These are phyloP conservation scores for Halcyon malimbica DNA, from an alignment of 2,113 vertebrate species.

Conservation along the genomic window DNA sequence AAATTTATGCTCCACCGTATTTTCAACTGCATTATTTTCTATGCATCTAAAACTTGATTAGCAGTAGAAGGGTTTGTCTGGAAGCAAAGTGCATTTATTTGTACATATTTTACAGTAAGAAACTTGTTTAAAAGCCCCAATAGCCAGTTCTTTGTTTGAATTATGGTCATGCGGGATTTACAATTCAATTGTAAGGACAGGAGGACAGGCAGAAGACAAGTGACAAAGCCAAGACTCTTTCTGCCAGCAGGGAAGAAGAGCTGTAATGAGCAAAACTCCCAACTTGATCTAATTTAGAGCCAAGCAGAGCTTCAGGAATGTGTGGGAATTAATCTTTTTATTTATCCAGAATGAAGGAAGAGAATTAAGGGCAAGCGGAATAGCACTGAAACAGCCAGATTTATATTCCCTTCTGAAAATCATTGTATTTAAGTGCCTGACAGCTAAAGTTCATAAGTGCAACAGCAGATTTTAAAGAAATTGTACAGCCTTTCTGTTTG, in stretches of 20 bases:
- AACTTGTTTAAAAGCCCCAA: not conserved
- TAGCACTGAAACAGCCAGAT: slow-evolving; percentile 57
- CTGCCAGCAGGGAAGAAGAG: slow-evolving; percentile 44
- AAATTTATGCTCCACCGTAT: not conserved
- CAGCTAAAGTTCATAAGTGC: slow-evolving; percentile 57
- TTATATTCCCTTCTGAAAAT: slow-evolving; percentile 60
- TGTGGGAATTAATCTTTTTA: slow-evolving; percentile 68
- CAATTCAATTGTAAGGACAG: slow-evolving; percentile 64
- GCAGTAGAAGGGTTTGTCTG: not conserved
- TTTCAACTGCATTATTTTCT: slow-evolving; percentile 22
- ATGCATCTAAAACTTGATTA: slow-evolving; percentile 48
- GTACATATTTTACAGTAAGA: slow-evolving; percentile 30
- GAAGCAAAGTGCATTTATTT: slow-evolving; percentile 3
- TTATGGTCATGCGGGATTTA: slow-evolving; percentile 39
- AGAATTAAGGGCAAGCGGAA: slow-evolving; percentile 60
- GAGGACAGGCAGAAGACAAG: slow-evolving; percentile 45
- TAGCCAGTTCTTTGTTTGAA: slow-evolving; percentile 41
- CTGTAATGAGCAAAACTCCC: slow-evolving; percentile 56
- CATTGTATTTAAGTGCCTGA: slow-evolving; percentile 41
- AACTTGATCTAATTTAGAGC: slow-evolving; percentile 64
- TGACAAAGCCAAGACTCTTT: slow-evolving; percentile 52
- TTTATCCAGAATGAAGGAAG: slow-evolving; percentile 67
- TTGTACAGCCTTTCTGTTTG: slow-evolving; percentile 22
- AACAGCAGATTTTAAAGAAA: slow-evolving; percentile 39
- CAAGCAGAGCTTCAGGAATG: slow-evolving; percentile 51